Evolutionary conservation across 2,113 vertebrate genomes (phyloP).

Genomic region (Cebidichthys violaceus): DNA sequence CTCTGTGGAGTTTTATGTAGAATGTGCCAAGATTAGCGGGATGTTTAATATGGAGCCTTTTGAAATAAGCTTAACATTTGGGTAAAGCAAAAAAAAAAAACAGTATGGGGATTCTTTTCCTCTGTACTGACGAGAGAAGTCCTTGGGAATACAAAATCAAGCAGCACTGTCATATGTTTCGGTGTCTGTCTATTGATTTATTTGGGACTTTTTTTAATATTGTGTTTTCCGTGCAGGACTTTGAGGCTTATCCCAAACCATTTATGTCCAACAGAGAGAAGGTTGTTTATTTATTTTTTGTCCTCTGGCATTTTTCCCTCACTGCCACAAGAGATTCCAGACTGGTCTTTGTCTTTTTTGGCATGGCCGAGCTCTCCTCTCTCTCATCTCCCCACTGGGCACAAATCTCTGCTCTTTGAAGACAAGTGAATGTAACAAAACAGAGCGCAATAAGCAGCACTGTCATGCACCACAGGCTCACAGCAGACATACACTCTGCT

Average conservation of each 20-base stretch:
- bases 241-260: slow-evolving; percentile 51
- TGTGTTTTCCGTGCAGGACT: slow-evolving; percentile 33
- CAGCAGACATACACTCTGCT: slow-evolving; percentile 29
- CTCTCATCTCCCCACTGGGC: slow-evolving; percentile 63
- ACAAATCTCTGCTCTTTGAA: slow-evolving; percentile 65
- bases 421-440: slow-evolving; percentile 61
- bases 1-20: slow-evolving; percentile 62
- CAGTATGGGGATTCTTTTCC: slow-evolving; percentile 38
- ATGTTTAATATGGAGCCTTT: slow-evolving; percentile 73
- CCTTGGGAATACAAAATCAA: slow-evolving; percentile 51
- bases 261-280: slow-evolving; percentile 40
- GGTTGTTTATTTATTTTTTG: slow-evolving; percentile 46
- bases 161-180: slow-evolving; percentile 33
- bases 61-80: slow-evolving; percentile 70
- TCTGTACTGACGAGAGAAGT: slow-evolving; percentile 34
- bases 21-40: slow-evolving; percentile 68
- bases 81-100: slow-evolving; percentile 21
- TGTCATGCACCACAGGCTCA: slow-evolving; percentile 38
- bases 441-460: slow-evolving; percentile 46
- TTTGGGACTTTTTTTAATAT: slow-evolving; percentile 52
- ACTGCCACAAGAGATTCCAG: slow-evolving; percentile 58
- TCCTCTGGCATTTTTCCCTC: slow-evolving; percentile 48
- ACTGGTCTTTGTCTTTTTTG: slow-evolving; percentile 57
- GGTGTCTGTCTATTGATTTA: slow-evolving; percentile 64
- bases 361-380: slow-evolving; percentile 55